These are phyloP conservation scores for Phyllostomus hastatus DNA, from an alignment of 2,113 vertebrate species.

Conservation along the genomic window DNA sequence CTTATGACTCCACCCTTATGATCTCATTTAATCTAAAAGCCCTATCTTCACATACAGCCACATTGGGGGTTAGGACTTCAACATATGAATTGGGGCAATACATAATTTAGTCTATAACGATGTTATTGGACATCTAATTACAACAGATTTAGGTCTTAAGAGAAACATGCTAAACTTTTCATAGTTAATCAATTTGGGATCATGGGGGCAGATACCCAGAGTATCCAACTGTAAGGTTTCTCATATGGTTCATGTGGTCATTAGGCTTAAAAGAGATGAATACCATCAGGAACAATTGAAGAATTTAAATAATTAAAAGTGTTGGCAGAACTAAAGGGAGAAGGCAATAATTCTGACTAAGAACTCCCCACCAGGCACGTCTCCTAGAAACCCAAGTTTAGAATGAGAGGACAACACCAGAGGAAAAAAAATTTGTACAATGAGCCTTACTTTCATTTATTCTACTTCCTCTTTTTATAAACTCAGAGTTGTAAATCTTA, in stretches of 20 bases:
- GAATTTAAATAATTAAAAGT: not conserved
- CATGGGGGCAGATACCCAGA: not conserved
- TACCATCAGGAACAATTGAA: not conserved
- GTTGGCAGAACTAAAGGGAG: not conserved
- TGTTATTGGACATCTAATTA: not conserved
- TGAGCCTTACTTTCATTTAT: not conserved
- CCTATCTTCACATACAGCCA: not conserved
- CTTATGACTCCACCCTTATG: not conserved
- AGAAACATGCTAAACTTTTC: not conserved
- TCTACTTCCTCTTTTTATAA: not conserved
- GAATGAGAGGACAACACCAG: not conserved
- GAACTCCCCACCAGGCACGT: too few species aligned
- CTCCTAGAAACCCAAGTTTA: not conserved
- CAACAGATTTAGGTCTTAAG: not conserved
- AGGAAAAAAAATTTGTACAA: not conserved
- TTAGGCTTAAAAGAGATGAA: not conserved
- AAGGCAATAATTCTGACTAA: not conserved
- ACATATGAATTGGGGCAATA: not conserved
- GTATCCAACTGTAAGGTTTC: not conserved
- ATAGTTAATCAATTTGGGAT: not conserved
- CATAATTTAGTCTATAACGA: not conserved
- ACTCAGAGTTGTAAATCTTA: not conserved
- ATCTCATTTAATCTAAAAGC: not conserved
- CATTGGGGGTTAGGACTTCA: not conserved
- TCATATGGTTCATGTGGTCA: not conserved